Evolutionary conservation across 2,113 vertebrate genomes (phyloP).

Genomic region (Lagopus leucura): DNA sequence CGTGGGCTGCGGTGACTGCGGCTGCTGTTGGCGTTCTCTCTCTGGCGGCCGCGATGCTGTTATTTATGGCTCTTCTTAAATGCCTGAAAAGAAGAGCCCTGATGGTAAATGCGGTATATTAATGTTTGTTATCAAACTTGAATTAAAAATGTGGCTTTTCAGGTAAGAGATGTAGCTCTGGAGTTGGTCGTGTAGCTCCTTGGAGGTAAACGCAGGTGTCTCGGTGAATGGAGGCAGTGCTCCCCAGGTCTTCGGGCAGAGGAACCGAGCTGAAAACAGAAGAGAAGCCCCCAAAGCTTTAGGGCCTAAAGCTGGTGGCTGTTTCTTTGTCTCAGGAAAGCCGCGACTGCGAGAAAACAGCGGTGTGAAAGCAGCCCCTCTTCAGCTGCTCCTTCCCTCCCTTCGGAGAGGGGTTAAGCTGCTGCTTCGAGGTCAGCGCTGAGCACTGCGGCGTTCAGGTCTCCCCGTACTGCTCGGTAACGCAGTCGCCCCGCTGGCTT

Average conservation of each 20-base stretch:
- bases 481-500: no score
- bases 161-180: background rate
- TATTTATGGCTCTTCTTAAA: background rate
- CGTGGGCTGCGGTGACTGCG: background rate
- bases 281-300: background rate
- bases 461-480: no score
- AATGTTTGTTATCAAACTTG: background rate
- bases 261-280: background rate
- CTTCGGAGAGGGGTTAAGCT: background rate
- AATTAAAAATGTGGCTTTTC: background rate
- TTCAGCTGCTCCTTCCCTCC: background rate
- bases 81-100: background rate
- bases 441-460: background rate
- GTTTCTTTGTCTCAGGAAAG: fast-evolving
- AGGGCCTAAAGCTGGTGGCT: background rate
- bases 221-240: no score
- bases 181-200: background rate
- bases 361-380: background rate
- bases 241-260: background rate
- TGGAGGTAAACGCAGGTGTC: background rate
- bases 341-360: background rate
- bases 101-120: background rate
- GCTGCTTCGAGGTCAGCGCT: background rate
- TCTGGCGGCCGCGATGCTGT: background rate
- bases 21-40: background rate